Percentiles rank a stretch among this genome's conserved stretches.
Conservation (phyloP, 2,888 invertebrate genomes). For the Drosophila nigritarsus region DNA sequence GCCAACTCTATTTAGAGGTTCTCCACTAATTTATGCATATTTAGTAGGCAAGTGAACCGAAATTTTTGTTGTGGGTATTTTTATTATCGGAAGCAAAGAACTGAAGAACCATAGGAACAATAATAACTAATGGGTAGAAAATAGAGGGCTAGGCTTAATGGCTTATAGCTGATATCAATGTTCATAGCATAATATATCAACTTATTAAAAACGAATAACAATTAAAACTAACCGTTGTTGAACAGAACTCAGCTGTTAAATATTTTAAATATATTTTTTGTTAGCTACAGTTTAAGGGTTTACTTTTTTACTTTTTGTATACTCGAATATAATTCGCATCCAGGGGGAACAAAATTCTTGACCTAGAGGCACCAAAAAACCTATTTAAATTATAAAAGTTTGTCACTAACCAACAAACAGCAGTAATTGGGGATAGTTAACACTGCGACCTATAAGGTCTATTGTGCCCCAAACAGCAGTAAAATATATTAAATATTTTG, state of each 20-base stretch:
- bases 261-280: neutral
- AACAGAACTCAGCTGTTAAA: neutral
- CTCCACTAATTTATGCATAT: constrained; percentile 22
- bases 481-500: neutral
- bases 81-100: constrained; percentile 14
- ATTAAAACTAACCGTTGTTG: no score
- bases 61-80: neutral
- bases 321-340: neutral
- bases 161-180: neutral
- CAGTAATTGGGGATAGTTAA: no score
- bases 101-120: neutral
- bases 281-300: neutral
- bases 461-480: no score
- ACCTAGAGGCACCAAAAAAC: neutral
- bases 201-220: neutral
- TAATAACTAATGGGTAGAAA: constrained; percentile 19
- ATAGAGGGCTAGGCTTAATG: neutral
- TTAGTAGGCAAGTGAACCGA: constrained; percentile 11
- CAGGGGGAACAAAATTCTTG: neutral
- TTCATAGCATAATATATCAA: neutral
- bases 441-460: no score
- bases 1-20: constrained; percentile 11
- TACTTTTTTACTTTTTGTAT: neutral
- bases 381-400: no score
- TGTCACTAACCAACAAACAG: neutral